These are phyloP conservation scores for Oophaga sylvatica DNA, from an alignment of 2,797 vertebrate genomes.

Conservation along the genomic window DNA sequence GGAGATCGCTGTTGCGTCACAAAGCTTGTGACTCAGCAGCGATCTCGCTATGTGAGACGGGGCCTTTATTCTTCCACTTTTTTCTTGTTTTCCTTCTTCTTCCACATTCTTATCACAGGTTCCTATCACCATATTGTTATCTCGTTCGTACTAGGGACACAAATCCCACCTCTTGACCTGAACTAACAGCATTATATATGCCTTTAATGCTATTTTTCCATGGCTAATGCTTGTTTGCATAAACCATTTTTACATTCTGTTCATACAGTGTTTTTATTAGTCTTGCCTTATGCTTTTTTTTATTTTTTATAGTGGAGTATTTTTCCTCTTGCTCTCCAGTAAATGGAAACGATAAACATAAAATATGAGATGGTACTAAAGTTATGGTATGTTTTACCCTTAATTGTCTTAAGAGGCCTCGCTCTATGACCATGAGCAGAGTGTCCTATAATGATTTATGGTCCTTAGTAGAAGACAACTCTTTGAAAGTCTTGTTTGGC, in stretches of 20 bases:
- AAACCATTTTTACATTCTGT: neutral
- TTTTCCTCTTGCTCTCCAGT: neutral
- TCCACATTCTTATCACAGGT: too few relatives aligned
- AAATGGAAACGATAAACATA: neutral
- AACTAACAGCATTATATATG: neutral
- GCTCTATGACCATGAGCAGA: neutral
- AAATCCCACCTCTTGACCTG: neutral
- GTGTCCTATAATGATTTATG: constrained; percentile 29
- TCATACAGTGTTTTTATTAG: neutral
- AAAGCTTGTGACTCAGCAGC: too few relatives aligned
- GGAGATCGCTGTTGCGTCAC: too few relatives aligned
- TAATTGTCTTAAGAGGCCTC: neutral
- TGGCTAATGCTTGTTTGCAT: neutral
- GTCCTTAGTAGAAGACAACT: constrained; percentile 20
- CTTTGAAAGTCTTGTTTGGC: constrained; percentile 43
- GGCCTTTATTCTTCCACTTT: neutral
- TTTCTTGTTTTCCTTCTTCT: neutral
- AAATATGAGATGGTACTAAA: neutral
- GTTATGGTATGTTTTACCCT: neutral
- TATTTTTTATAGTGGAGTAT: fast-evolving
- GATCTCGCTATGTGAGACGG: too few relatives aligned
- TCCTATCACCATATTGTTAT: too few relatives aligned
- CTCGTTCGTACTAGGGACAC: too few relatives aligned
- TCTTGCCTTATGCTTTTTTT: neutral
- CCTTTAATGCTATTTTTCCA: neutral